Conservation (phyloP, 2,113 vertebrate genomes). For the Aphelocoma coerulescens region DNA sequence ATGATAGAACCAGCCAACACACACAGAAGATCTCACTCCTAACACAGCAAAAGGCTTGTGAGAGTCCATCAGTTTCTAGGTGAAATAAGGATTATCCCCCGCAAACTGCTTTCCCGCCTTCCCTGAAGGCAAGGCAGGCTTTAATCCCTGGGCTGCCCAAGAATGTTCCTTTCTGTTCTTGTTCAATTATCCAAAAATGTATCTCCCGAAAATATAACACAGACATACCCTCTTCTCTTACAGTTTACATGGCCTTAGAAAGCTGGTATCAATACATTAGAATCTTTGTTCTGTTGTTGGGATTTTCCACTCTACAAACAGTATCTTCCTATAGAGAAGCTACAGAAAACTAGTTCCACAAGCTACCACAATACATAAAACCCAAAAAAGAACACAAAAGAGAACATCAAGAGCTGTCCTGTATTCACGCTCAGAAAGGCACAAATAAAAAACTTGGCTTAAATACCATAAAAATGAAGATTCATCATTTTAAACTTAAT, state of each 20-base stretch:
- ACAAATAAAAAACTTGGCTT: not conserved
- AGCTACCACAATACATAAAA: not conserved
- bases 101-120: rapidly evolving
- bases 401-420: not conserved
- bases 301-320: not conserved
- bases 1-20: not conserved
- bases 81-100: not conserved
- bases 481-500: not conserved
- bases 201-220: not conserved
- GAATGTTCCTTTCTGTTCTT: not conserved
- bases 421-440: not conserved
- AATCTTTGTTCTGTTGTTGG: not conserved
- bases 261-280: not conserved
- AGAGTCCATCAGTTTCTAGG: not conserved
- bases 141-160: not conserved
- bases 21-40: not conserved
- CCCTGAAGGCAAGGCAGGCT: not conserved
- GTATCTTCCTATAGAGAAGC: not conserved
- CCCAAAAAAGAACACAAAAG: not conserved
- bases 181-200: not conserved
- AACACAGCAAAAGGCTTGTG: not conserved
- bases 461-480: not conserved
- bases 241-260: not conserved
- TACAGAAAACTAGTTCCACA: not conserved
- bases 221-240: not conserved